phyloP scores from a whole-genome alignment of 2,797 vertebrate genomes.

The Dendrocincla fuliginosa region DNA sequence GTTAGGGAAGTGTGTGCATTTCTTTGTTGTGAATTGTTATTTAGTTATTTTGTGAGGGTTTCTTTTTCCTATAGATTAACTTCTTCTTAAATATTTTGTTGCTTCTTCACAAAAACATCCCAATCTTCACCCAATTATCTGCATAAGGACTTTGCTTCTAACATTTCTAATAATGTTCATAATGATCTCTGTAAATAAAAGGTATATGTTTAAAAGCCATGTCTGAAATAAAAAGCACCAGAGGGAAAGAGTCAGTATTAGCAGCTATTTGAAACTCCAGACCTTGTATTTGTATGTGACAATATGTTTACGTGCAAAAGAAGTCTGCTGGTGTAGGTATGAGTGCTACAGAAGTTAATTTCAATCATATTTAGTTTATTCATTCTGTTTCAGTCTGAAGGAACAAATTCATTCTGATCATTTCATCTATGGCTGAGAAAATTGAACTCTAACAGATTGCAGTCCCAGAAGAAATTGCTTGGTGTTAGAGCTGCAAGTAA shows the following conservation, averaged over 20 bases:
- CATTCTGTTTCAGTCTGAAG: conserved; percentile 75
- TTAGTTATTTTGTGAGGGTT: background rate
- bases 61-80: background rate
- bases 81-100: background rate
- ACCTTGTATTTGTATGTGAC: background rate
- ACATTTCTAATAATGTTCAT: background rate
- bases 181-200: background rate
- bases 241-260: background rate
- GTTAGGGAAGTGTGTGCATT: fast-evolving
- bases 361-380: conserved; percentile 79
- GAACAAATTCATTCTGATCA: conserved; percentile 80
- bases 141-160: background rate
- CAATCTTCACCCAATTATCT: background rate
- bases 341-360: conserved; percentile 72
- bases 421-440: conserved; percentile 77
- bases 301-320: background rate
- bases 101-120: background rate
- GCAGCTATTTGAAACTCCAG: background rate
- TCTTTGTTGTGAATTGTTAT: background rate
- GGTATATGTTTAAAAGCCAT: background rate
- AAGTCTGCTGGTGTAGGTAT: conserved; percentile 51
- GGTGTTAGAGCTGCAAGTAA: conserved; percentile 78
- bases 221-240: background rate
- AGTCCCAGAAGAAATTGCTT: conserved; percentile 78
- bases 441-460: conserved; percentile 81